phyloP scores from a whole-genome alignment of 1,140 invertebrate species.

The Brachionus manjavacas region DNA sequence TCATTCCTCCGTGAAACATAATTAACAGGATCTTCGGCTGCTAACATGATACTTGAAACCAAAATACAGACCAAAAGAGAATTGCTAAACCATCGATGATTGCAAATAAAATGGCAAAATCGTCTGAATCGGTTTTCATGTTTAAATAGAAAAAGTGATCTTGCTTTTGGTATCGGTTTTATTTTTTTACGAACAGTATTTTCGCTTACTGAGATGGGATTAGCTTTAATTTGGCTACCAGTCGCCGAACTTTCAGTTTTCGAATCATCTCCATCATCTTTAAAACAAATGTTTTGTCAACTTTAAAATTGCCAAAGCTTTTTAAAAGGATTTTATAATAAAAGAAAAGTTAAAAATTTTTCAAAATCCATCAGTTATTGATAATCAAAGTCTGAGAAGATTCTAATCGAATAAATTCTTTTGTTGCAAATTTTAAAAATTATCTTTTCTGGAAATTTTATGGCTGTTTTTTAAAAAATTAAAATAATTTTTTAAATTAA shows the following conservation, averaged over 20 bases:
- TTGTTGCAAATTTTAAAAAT: no score
- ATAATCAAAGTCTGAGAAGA: no score
- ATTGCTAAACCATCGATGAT: constrained; percentile 91
- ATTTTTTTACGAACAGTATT: constrained; percentile 76
- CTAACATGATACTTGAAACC: constrained; percentile 94
- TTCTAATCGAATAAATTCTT: no score
- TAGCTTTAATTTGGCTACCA: constrained; percentile 38
- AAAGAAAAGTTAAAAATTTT: not conserved
- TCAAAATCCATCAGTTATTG: no score
- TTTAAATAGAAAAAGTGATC: constrained; percentile 92
- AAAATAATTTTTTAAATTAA: no score
- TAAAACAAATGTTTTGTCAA: no score
- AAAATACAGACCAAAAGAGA: constrained; percentile 93
- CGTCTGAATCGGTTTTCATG: constrained; percentile 91
- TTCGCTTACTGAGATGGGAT: constrained; percentile 58
- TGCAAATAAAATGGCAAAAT: constrained; percentile 91
- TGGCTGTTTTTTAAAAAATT: no score
- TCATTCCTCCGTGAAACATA: constrained; percentile 68
- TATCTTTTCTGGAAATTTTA: no score
- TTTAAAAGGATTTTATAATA: not conserved
- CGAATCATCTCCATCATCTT: not conserved
- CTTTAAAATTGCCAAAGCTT: no score
- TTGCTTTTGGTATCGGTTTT: constrained; percentile 85
- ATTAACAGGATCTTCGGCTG: constrained; percentile 89
- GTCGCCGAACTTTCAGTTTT: constrained; percentile 43